Base-by-base conservation (phyloP, 2,888 invertebrate genomes). In the Heterodera filipjevi region DNA sequence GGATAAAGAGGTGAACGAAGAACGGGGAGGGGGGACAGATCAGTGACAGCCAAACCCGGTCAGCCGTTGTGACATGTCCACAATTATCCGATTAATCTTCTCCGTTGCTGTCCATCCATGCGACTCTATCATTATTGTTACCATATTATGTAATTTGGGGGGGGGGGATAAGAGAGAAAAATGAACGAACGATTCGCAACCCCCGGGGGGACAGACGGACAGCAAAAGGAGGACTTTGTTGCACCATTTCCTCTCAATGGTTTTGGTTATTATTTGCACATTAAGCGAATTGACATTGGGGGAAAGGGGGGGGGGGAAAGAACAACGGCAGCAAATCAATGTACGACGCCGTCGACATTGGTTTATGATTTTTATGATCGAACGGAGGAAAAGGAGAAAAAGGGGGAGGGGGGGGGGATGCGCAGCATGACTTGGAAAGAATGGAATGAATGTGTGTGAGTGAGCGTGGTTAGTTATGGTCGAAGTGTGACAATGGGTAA, bases 301-400 rank as follows among this genome's bases (percentile, higher is more conserved):
- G 16, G 46, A 16, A 46, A 16, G 46, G 53, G 1, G 53, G 53
- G 22, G 53, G 1, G 53, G 53, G 22, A 16, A 2, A 1, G 19
- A 49, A 49, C 49, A 22, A 16, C 53, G 53, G 53, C 53, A 22
- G 53, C 53, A 53, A 53, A 53, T 53, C 53, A 53, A 53, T 53
- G 53, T 10, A 39, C 12, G 39, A 39, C 0, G 6, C 39, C 39
- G 39, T 49, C 49, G 49, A 49, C 49, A 49, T 49, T 49, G 49
- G 19, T 49, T 49, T 49, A 59, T 59, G 59, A 59, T 27, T 59
- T 59, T 59, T 59, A 59, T 59, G 59, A 59, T 59, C 59, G 59
- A 59, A 59, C 59, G 59, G 59, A 59, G 8, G 59, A 59, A n/a
- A 6, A 6, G 10, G n/a, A 59, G 59, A 59, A 8, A 27, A n/a